Base-by-base conservation (phyloP, 2,113 vertebrate species). In the Noctilio leporinus region DNA sequence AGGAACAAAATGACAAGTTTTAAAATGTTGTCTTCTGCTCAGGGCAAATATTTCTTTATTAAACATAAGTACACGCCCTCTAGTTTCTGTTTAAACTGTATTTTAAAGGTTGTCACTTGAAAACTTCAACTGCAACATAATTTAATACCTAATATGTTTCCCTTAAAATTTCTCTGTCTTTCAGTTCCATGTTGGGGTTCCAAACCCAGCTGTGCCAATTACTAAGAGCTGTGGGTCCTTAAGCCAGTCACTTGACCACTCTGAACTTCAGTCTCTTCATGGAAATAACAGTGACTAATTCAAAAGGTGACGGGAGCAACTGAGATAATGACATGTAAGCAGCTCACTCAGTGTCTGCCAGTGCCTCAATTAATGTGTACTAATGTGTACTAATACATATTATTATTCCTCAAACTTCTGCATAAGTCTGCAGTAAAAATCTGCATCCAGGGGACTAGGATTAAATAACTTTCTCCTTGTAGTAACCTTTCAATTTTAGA, bases 21-120 rank as follows among this genome's bases (percentile, higher is more conserved):
- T 51, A n/a, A 95, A 97, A 98, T 92, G 95, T 92, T 97, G 88
- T 98, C 95, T 98, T 97, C 97, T 91, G 95, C 96, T 98, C 97
- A 96, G 96, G 98, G 97, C 97, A 98, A 98, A 96, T 97, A 98
- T 98, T 98, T 98, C 96, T 98, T 97, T 98, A 98, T 98, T 98
- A 98, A 98, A 97, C 94, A 94, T 98, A 98, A 98, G 95, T 85
- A 91, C 51, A 96, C 0, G 0, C 96, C 96, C 94, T 96, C 92
- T 65, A 53, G 94, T 92, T 97, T 96, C 92, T 93, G 95, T 94
- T 96, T 65, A 97, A 97, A 98, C 96, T 70, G 75, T 55, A 97
- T 92, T 91, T 96, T 97, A 97, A 97, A 98, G 96, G 67, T 70
- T 87, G 92, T 26, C 70, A 95, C 94, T 97, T 91, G 97, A 96